Base-by-base conservation (phyloP, 1,140 invertebrate species). In the Heliconius melpomene region DNA sequence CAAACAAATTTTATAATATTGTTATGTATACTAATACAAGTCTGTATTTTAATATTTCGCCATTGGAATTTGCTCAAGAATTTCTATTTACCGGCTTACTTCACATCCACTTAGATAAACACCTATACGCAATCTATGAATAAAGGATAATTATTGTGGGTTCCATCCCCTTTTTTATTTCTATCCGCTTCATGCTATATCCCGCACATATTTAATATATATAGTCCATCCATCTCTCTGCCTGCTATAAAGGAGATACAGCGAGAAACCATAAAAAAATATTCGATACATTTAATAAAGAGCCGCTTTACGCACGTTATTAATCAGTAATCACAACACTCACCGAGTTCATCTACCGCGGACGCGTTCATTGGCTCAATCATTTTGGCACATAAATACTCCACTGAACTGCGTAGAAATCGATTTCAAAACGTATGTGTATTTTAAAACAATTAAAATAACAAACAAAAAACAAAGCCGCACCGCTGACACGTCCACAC, bases 331-430 rank as follows among this genome's bases (percentile, higher is more conserved):
- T 71, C 26, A n/a, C 71, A 77, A 78, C 72, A 73, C 80, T 82
- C 82, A 89, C 89, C 89, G n/a, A 88, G 82, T 79, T 88, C 89
- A 74, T 90, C 88, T 60, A 89, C 88, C 75, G 86, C 83, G 32
- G 91, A 85, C 7, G 84, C 84, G 40, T 74, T 86, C 82, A 86
- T 82, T 70, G 85, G 83, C 82, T 90, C 89, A 78, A 85, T 83
- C 86, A 89, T 88, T 77, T 87, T 86, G 79, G 52, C 82, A 86
- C 82, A 78, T 50, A 46, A 77, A 82, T 70, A 18, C 18, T 26
- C 73, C 74, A 72, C 29, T 46, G 29, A 80, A 80, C 79, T 84
- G 83, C 80, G 82, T 84, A 79, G 73, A 79, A 78, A 77, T 76
- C 79, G 13, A 70, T 73, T 36, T 71, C 60, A 57, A 77, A 26